Conservation (phyloP, 2,797 vertebrate species). For the Eulemur coronatus region DNA sequence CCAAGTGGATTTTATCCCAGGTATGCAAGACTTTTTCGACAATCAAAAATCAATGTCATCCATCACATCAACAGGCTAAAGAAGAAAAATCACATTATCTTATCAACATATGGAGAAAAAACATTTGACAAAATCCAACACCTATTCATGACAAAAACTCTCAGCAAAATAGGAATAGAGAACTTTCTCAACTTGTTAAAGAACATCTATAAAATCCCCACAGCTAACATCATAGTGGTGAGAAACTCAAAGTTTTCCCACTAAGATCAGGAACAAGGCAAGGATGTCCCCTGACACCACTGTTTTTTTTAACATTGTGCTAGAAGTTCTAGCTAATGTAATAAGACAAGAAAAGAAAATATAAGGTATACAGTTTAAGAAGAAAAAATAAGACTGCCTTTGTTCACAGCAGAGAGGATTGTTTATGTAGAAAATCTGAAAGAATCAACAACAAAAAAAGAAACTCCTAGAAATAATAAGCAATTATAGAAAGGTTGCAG, state of each 20-base stretch:
- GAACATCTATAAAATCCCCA: not conserved
- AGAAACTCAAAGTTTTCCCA: not conserved
- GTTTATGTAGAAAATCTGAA: not conserved
- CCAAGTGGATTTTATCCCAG: not conserved
- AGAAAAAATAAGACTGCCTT: not conserved
- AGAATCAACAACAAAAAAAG: not conserved
- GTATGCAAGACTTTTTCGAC: not conserved
- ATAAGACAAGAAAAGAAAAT: not conserved
- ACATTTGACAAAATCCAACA: not conserved
- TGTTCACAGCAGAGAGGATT: not conserved
- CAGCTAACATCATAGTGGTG: not conserved
- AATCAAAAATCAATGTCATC: not conserved
- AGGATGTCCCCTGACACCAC: not conserved
- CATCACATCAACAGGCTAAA: not conserved
- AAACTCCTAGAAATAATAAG: not conserved
- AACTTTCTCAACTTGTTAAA: not conserved
- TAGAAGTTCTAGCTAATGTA: not conserved
- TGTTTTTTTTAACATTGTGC: not conserved
- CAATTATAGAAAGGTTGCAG: not conserved
- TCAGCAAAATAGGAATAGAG: not conserved
- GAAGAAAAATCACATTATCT: not conserved
- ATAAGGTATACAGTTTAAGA: not conserved
- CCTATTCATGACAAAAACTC: not conserved
- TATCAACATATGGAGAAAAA: not conserved
- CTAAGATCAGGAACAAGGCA: not conserved